Percentiles rank a stretch among this genome's conserved stretches.
Evolutionary conservation across 2,113 vertebrate genomes (phyloP).

Genomic region (Daphoenositta chrysoptera): DNA sequence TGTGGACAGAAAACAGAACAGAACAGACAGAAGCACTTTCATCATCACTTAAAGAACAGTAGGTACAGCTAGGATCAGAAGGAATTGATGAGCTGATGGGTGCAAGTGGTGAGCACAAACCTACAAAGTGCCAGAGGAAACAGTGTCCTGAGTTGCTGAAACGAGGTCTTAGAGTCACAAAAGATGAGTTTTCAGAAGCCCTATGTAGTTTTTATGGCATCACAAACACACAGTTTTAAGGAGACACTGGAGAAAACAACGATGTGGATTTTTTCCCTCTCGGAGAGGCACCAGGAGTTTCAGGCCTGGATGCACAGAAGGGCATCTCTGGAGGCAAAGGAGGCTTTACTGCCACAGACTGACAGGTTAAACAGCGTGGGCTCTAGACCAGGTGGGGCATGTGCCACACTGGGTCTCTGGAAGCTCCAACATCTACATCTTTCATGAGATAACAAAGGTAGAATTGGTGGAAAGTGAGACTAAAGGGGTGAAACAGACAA

Average conservation of each 20-base stretch:
- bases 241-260: neutral
- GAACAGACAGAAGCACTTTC: neutral
- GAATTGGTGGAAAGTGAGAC: neutral
- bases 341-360: neutral
- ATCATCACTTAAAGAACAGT: neutral
- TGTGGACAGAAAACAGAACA: neutral
- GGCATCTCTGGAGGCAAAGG: neutral
- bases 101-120: neutral
- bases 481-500: neutral
- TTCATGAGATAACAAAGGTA: neutral
- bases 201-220: neutral
- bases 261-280: neutral
- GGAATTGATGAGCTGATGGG: neutral
- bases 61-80: neutral
- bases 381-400: fast-evolving
- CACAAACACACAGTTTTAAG: neutral
- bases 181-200: neutral
- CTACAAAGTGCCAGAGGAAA: neutral
- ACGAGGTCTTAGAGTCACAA: neutral
- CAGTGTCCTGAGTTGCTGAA: neutral
- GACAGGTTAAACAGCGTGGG: fast-evolving
- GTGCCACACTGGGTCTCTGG: neutral
- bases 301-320: neutral
- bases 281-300: neutral
- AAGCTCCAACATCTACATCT: neutral